These are phyloP conservation scores for Drosophila melanica DNA, from an alignment of 1,140 invertebrate species.

Conservation along the genomic window DNA sequence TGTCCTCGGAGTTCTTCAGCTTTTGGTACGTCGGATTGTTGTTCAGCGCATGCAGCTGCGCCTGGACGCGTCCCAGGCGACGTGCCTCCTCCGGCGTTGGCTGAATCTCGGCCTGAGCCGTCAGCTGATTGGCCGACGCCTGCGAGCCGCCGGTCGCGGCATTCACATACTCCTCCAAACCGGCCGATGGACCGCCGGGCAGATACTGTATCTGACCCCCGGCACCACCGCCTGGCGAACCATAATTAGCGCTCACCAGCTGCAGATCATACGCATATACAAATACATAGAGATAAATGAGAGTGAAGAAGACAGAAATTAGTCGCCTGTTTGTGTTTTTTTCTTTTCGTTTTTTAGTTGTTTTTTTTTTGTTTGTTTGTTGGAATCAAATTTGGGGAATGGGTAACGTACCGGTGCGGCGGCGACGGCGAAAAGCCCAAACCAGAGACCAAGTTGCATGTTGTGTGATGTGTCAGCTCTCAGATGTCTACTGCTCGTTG, in stretches of 20 bases:
- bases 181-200: constrained; percentile 50
- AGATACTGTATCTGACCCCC: constrained; percentile 48
- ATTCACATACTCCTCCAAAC: constrained; percentile 77
- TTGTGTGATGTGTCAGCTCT: constrained; percentile 54
- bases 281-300: too few relatives aligned
- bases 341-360: too few relatives aligned
- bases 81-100: constrained; percentile 66
- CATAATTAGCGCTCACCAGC: constrained; percentile 74
- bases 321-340: neutral
- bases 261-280: constrained; percentile 18
- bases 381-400: neutral
- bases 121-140: constrained; percentile 61
- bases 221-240: constrained; percentile 38
- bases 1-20: constrained; percentile 79
- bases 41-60: constrained; percentile 75
- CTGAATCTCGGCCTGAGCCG: constrained; percentile 72
- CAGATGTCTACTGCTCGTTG: constrained; percentile 70
- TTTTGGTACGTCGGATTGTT: constrained; percentile 74
- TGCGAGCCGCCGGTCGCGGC: constrained; percentile 67
- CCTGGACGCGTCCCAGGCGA: constrained; percentile 71
- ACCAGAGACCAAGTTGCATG: constrained; percentile 76
- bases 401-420: constrained; percentile 74
- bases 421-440: constrained; percentile 76
- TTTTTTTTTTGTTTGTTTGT: too few relatives aligned
- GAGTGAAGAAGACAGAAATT: neutral